These are phyloP conservation scores for Bombus turneri DNA, from an alignment of 1,140 invertebrate species.

Conservation along the genomic window DNA sequence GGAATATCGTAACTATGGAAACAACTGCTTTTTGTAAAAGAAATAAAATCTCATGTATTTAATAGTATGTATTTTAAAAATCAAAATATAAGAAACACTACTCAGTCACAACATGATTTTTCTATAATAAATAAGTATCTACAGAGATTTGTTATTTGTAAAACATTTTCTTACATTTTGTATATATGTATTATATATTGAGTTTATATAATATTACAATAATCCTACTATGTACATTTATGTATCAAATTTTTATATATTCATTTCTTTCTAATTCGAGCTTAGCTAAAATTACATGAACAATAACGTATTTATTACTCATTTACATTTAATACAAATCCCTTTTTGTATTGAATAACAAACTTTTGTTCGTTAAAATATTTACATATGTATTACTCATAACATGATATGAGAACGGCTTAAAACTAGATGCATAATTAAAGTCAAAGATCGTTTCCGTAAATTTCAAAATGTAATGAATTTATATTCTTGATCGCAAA, in stretches of 20 bases:
- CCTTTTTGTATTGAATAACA: background rate
- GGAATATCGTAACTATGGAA: slow-evolving; percentile 62
- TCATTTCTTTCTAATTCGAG: background rate
- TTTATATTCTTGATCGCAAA: background rate
- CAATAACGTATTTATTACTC: background rate
- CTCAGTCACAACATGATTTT: background rate
- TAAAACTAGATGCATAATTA: background rate
- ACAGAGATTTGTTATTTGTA: background rate
- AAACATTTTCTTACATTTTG: background rate
- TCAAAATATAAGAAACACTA: background rate
- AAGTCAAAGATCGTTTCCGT: background rate
- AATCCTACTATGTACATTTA: background rate
- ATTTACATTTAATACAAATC: background rate
- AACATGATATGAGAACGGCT: background rate
- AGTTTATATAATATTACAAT: background rate
- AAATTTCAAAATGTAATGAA: background rate
- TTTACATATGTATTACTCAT: background rate
- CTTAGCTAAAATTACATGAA: background rate
- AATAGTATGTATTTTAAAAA: background rate
- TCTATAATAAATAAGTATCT: background rate
- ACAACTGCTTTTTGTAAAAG: slow-evolving; percentile 22
- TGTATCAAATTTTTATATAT: background rate
- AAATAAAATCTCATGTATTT: background rate
- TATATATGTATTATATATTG: background rate
- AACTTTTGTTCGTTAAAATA: background rate